These are phyloP conservation scores for Petroica traversi DNA, from an alignment of 2,113 vertebrate genomes.

Conservation along the genomic window DNA sequence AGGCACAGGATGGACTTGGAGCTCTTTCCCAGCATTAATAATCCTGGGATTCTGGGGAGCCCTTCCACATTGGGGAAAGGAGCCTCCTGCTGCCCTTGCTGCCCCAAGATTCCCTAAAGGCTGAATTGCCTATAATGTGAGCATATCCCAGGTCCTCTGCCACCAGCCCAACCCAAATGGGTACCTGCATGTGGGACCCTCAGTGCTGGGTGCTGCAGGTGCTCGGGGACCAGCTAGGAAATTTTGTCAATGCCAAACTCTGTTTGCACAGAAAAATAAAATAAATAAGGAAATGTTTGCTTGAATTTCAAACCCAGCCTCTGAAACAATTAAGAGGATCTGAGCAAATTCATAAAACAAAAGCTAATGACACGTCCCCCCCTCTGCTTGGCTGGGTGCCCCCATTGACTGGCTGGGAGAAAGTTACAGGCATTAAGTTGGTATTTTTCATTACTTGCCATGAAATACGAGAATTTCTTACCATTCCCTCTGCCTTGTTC, in stretches of 20 bases:
- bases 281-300: conserved; percentile 8
- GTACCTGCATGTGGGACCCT: background rate
- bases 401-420: conserved; percentile 41
- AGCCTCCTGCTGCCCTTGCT: background rate
- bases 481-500: background rate
- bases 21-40: background rate
- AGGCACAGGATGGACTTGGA: background rate
- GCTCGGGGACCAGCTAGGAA: background rate
- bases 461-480: conserved; percentile 37
- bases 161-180: background rate
- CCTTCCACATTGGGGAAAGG: background rate
- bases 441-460: conserved; percentile 33
- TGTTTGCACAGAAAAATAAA: background rate
- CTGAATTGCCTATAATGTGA: background rate
- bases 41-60: background rate
- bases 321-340: conserved; percentile 38
- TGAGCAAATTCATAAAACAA: conserved; percentile 55
- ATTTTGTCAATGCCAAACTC: background rate
- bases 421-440: conserved; percentile 25
- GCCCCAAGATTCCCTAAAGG: background rate
- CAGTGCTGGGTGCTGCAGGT: background rate
- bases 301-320: background rate
- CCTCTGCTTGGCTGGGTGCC: conserved; percentile 39
- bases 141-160: background rate
- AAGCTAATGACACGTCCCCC: conserved; percentile 14